Base-by-base conservation (phyloP, 2,888 invertebrate genomes). In the Lepidocyrtoides sp. region DNA sequence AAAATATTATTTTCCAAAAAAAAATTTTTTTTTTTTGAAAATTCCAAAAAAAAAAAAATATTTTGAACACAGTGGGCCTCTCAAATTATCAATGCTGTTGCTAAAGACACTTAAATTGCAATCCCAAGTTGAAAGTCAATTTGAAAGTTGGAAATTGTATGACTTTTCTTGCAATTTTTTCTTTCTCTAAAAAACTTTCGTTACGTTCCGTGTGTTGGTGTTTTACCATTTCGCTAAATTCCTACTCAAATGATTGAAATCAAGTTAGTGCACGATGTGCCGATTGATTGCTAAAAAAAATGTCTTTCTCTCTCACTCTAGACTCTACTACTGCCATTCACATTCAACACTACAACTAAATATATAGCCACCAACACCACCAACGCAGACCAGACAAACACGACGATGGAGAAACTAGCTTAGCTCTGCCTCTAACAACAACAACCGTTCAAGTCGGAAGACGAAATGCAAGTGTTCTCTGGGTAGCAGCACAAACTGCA, bases 381-480 rank as follows among this genome's bases (percentile, higher is more conserved):
- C 7, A 54, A 29, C 51, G 26, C 75, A 77, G 36, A 69, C 41
- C 51, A 48, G 79, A 44, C n/a, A 20, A 26, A 75, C 48, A 79
- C 79, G 36, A 44, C n/a, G 54, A 29, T 29, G 48, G 29, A 54
- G 57, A 54, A 54, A 57, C 79, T 23, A 79, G 54, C 79, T 79
- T 32, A 32, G 57, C 79, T n/a, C n/a, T n/a, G n/a, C n/a, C n/a
- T n/a, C n/a, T 54, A 36, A 72, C 60, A 72, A 72, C 89, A 84
- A 90, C 89, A 84, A 90, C 89, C 89, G 83, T 90, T 90, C 89
- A 60, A 77, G 77, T 90, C 84, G 84, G 77, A 90, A 90, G 89
- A 90, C 89, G 75, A 77, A 90, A 84, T 90, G 89, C 89, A 90
- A 90, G 89, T 90, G 89, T 84, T 90, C 89, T 77, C 63, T 14